Base-by-base conservation (phyloP, 2,113 vertebrate species). In the Tichodroma muraria region DNA sequence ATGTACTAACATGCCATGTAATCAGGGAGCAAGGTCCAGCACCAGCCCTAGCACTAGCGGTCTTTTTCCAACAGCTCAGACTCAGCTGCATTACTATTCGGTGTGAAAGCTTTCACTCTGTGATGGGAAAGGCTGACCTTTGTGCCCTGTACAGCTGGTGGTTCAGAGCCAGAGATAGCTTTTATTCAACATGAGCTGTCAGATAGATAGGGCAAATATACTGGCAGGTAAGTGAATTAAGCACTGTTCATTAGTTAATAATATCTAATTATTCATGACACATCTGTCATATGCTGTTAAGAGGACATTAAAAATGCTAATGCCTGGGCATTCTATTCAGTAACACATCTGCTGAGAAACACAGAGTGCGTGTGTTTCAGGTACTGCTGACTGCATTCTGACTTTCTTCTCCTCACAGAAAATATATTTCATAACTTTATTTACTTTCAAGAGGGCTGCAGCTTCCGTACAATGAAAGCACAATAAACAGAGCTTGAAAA, bases 211-310 rank as follows among this genome's bases (percentile, higher is more conserved):
- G 92, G 90, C 94, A 96, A 87, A 85, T 60, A 66, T 89, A 84
- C 53, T 1, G 0, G 73, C 93, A 94, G 77, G 92, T 93, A 92
- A 93, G 83, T 95, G 80, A 96, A 96, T 93, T 94, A 96, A 96
- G 63, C 88, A 87, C 90, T 92, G 44, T 53, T 96, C 88, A 72
- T 83, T 90, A 93, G 94, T 92, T 96, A 94, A 93, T 84, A 92
- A 59, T 88, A 92, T 53, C 90, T 96, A 95, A 95, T 96, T 96
- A 93, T 94, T 93, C 92, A 86, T 73, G 93, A 91, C 91, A 94
- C 83, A 86, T 86, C 81, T 94, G 86, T 88, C 93, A 83, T 84
- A 28, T 16, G 61, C 80, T 90, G 59, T 88, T 95, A 94, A 94
- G 73, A 81, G 69, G 66, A 84, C 70, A 95, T 92, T 93, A 93